A percentile compares a stretch with the other conserved stretches of the same genome.
Evolutionary conservation across 1,140 invertebrate species (phyloP).

Genomic region (fruit fly (Drosophila melanogaster)): Release_6_plus_ISO1_MT NT_033777.3:11932001-11932500

Average conservation of each 20-base stretch:
- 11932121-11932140: background rate
- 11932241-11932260: background rate
- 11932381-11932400: conserved; percentile 4
- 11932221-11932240: too few species aligned
- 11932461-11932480: conserved; percentile 15
- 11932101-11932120: background rate
- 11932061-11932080: conserved; percentile 1
- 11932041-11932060: background rate
- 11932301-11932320: conserved; percentile 45
- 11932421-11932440: conserved; percentile 7
- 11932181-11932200: too few species aligned
- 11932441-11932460: conserved; percentile 19
- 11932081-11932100: background rate
- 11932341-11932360: conserved; percentile 17
- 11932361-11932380: background rate
- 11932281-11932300: conserved; percentile 7
- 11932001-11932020: background rate
- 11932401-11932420: background rate
- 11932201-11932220: too few species aligned
- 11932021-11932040: background rate
- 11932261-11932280: background rate
- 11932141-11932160: background rate
- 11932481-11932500: conserved; percentile 24
- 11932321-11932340: conserved; percentile 25
- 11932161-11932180: background rate